These are phyloP conservation scores for Siniperca obscura DNA, from an alignment of 2,797 vertebrate genomes.

Conservation along the genomic window DNA sequence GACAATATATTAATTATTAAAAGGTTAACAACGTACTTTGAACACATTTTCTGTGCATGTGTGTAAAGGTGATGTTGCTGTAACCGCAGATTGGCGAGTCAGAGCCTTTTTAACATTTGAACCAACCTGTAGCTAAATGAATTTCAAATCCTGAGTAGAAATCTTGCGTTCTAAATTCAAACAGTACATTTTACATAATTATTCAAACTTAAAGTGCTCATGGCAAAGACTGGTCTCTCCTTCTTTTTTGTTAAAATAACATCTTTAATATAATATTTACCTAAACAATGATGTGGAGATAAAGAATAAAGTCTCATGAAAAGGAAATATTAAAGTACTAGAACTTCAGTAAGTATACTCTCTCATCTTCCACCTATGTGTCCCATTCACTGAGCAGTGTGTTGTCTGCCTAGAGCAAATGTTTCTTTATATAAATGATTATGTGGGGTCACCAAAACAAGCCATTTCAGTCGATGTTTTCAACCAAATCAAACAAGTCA, in stretches of 20 bases:
- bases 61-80: background rate
- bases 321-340: background rate
- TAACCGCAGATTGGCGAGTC: background rate
- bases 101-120: background rate
- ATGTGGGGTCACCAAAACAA: constrained; percentile 20
- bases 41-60: background rate
- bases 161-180: background rate
- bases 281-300: background rate
- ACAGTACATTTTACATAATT: background rate
- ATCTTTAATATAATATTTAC: background rate
- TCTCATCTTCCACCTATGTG: background rate
- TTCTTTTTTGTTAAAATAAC: background rate
- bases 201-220: background rate
- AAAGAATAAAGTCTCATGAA: background rate
- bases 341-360: background rate
- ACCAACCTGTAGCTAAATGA: background rate
- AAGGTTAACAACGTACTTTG: background rate
- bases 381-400: constrained; percentile 1
- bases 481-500: constrained; percentile 27
- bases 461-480: constrained; percentile 30
- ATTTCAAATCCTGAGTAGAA: background rate
- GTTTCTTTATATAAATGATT: background rate
- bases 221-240: background rate
- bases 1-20: background rate
- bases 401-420: background rate